Evolutionary conservation across 2,797 vertebrate genomes (phyloP), one percentile per base, ranked within the genome.

Genomic region (Lithobates sylvaticus): DNA sequence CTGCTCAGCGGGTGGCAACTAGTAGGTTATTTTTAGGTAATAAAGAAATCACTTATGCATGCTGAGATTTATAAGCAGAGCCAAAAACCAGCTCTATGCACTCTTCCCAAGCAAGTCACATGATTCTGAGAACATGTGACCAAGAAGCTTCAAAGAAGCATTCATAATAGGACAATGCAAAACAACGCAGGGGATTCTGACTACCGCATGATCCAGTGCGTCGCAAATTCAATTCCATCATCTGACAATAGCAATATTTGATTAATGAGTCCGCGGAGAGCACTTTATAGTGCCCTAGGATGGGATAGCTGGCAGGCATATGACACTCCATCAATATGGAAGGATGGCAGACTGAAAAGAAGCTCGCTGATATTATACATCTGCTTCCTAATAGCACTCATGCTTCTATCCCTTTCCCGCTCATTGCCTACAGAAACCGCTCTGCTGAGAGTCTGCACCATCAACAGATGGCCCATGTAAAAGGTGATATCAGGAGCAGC

Each of bases 291-390:
- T 91, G 92, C 91, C 89, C 88, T 86, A 2, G 68, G 92, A 91
- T 84, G 82, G 90, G 91, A 85, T 84, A 83, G 90, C 89, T 93
- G 44, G 84, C 88, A 92, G 91, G 90, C 91, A 90, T 84, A 89
- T 0, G 73, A 92, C 90, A 91, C 90, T 92, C 90, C 90, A 95
- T 96, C 95, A 93, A 89, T 88, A 93, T 68, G 1, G 74, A 93
- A 92, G 94, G 92, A 91, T 92, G 93, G 91, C 93, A 94, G 94
- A 92, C 89, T 92, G 93, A 94, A 93, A 93, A 90, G 90, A 42
- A 89, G 27, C 88, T 89, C 91, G 88, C 88, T 89, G 91, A 91
- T 89, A 89, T 81, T 61, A 84, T 74, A 89, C 93, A 93, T 95
- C 95, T 95, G 95, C 93, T 94, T 92, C 87, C 91, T 90, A 91